Evolutionary conservation across 2,797 vertebrate species (phyloP).

Genomic region (Pipistrellus kuhlii): DNA sequence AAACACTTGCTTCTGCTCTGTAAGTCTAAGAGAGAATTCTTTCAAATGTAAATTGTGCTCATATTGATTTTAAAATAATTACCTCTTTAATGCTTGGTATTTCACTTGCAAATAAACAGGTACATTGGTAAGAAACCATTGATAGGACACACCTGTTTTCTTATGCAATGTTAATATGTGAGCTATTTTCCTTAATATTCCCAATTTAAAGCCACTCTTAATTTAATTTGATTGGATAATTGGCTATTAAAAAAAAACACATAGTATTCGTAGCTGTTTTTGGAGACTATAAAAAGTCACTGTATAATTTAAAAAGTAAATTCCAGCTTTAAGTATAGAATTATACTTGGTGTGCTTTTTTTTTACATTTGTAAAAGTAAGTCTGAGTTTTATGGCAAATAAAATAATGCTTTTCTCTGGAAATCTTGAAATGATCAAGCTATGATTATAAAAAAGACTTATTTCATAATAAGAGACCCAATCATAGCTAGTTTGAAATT

Average conservation of each 20-base stretch:
- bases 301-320: constrained; percentile 4
- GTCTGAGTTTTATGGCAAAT: not conserved
- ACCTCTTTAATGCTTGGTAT: not conserved
- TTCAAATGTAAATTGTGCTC: constrained; percentile 42
- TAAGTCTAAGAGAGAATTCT: constrained; percentile 65
- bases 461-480: not conserved
- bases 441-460: constrained; percentile 8
- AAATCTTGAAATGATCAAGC: constrained; percentile 7
- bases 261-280: not conserved
- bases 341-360: not conserved
- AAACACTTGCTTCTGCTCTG: constrained; percentile 66
- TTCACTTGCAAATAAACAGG: constrained; percentile 45
- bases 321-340: constrained; percentile 6
- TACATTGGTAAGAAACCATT: constrained; percentile 65
- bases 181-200: constrained; percentile 80
- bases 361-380: constrained; percentile 19
- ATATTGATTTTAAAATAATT: constrained; percentile 30
- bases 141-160: constrained; percentile 2
- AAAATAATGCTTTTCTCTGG: not conserved
- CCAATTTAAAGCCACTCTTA: constrained; percentile 90
- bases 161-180: constrained; percentile 49
- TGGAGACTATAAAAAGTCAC: not conserved
- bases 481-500: constrained; percentile 31
- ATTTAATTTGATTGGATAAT: constrained; percentile 9
- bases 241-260: not conserved